Evolutionary conservation across 1,140 invertebrate species (phyloP), one percentile per base, ranked within the genome.

Genomic region (Heterodera schachtii): DNA sequence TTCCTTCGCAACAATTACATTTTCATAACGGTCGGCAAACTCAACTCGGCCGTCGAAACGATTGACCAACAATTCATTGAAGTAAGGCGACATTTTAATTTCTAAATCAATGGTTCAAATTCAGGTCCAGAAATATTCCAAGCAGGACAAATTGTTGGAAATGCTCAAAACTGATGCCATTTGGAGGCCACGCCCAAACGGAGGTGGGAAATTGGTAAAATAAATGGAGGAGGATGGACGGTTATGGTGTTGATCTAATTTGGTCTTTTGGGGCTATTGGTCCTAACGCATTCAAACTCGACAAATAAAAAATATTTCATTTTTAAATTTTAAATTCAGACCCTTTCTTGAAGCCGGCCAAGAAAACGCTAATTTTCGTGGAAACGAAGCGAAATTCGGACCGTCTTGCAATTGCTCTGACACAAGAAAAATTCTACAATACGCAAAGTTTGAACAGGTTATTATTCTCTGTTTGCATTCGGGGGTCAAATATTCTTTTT

Each of bases 331-430:
- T 7, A 43, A 57, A 19, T 52, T 60, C n/a, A 76, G 75, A 76
- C 8, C 57, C n/a, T 76, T 76, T 64, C 46, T 76, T 66, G 43
- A 64, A 43, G 19, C 52, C 46, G 60, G 60, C 73, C 11, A 60
- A 81, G 43, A 82, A 82, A 67, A 82, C 81, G 64, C 47, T 82
- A n/a, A 44, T 82, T 69, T 82, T 82, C 66, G 81, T 82, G 19
- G 74, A 81, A 41, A 64, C 70, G 41, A 79, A 57, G 6, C 80
- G 80, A 13, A 70, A 73, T 52, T 83, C 82, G 31, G 84, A 83
- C 49, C 46, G 60, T 31, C 46, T 83, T 16, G 75, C 57, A 9
- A 41, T 84, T 43, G 52, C 73, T 13, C 70, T 83, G 19, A 64
- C 69, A 16, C 43, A 80, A 31, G 46, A 49, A 21, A 47, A 78